Evolutionary conservation across 2,888 invertebrate species (phyloP).

Genomic region (Sympetrum striolatum): DNA sequence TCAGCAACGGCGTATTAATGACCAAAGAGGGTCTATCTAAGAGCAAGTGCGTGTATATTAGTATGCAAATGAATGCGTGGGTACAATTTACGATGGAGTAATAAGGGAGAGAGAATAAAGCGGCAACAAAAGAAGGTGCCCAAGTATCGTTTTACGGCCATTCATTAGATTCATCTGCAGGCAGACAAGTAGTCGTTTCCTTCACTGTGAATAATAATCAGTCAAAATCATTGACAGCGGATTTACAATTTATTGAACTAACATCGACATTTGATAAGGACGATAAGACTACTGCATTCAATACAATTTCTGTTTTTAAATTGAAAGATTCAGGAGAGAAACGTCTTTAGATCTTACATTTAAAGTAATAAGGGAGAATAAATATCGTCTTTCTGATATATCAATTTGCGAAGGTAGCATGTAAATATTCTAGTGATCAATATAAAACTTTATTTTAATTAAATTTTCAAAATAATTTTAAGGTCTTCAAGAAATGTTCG

Average conservation of each 20-base stretch:
- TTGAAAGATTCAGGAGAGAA: too few relatives aligned
- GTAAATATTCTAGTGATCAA: too few relatives aligned
- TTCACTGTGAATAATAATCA: neutral
- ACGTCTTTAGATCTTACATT: too few relatives aligned
- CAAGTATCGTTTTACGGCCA: neutral
- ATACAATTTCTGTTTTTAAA: too few relatives aligned
- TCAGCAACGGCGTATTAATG: neutral
- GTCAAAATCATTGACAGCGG: neutral
- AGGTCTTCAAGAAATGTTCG: too few relatives aligned
- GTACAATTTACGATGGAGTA: constrained; percentile 36
- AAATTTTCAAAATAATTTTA: too few relatives aligned
- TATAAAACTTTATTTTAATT: too few relatives aligned
- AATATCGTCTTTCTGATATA: too few relatives aligned
- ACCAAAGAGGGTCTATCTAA: neutral
- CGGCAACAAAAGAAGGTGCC: neutral
- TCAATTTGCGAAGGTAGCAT: too few relatives aligned
- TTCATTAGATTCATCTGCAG: neutral
- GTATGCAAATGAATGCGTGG: neutral
- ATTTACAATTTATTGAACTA: neutral
- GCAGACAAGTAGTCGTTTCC: neutral
- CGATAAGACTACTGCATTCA: too few relatives aligned
- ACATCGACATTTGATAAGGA: too few relatives aligned
- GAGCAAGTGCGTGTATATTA: neutral
- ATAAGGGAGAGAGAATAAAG: neutral
- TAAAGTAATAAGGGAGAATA: too few relatives aligned